phyloP scores from a whole-genome alignment of 2,888 invertebrate species.

The Dynastes hyllus region DNA sequence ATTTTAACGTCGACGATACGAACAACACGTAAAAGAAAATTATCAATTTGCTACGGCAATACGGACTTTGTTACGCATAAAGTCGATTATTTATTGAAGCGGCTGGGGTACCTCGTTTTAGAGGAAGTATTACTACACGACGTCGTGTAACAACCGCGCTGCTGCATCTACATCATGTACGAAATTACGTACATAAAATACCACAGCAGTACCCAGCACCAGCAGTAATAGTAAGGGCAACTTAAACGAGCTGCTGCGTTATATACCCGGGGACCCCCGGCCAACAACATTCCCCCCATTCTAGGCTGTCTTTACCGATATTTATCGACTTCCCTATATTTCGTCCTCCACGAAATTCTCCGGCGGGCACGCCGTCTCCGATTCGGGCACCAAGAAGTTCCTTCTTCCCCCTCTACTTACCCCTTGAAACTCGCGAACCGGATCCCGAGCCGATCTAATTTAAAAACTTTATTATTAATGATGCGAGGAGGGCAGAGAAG shows the following conservation, averaged over 20 bases:
- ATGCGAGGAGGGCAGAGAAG: slow-evolving; percentile 37
- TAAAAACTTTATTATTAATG: slow-evolving; percentile 52
- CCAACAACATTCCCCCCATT: neutral
- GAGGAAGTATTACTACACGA: slow-evolving; percentile 1
- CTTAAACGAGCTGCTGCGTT: neutral
- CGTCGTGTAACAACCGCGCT: neutral
- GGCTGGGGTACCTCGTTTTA: neutral
- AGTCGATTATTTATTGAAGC: slow-evolving; percentile 7
- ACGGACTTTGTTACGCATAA: slow-evolving; percentile 3
- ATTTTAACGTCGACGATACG: neutral
- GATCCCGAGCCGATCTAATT: slow-evolving; percentile 33
- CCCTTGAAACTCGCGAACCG: neutral
- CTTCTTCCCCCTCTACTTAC: too few species aligned
- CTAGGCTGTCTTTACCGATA: slow-evolving; percentile 21
- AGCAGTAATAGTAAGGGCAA: neutral
- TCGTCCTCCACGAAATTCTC: slow-evolving; percentile 6
- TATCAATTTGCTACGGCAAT: slow-evolving; percentile 9
- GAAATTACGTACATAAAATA: slow-evolving; percentile 26
- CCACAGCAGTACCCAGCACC: neutral
- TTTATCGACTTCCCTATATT: slow-evolving; percentile 31
- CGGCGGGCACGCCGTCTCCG: neutral
- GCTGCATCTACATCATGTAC: slow-evolving; percentile 15
- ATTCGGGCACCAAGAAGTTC: neutral
- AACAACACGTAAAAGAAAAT: neutral
- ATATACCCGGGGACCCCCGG: neutral